Base-by-base conservation (phyloP, 2,797 vertebrate species). In the Ptychobarbus kaznakovi region DNA sequence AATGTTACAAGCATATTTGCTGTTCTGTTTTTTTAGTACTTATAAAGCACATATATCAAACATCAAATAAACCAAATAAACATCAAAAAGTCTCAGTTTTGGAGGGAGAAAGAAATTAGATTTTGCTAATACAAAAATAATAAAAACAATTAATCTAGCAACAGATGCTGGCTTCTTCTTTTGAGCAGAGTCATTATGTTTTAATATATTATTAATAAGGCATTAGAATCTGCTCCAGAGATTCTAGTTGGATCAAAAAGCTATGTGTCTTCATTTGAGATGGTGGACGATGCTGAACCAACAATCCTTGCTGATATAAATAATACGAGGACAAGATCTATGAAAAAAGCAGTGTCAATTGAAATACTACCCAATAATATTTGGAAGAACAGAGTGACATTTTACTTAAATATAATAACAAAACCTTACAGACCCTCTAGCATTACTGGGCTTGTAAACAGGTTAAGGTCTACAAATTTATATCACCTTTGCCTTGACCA, bases 401-500 rank as follows among this genome's bases (percentile, higher is more conserved):
- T 75, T 49, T 65, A 49, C 56, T 74, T 38, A 11, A 73, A 74
- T 46, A 49, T 49, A 65, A 75, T 15, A 74, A 74, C 25, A 25
- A 18, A 49, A 44, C 4, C 20, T 11, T 46, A 25, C 11, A 49
- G 5, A 28, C 28, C 58, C 13, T 75, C 1, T 15, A 53, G 72
- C 69, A 68, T 68, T 38, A 81, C 65, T 44, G 65, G 65, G 13
- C 20, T 16, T 66, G 70, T 83, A 68, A 77, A 77, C 18, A 69
- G 2, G 35, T n/a, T 11, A 42, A 32, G 61, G 46, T 40, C 72
- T 76, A 51, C 32, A 84, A 7, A 68, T 40, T 7, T 58, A 2
- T 2, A 66, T 22, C 3, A 0, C 6, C 32, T 42, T 25, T 46
- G 44, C 42, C 35, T 56, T 12, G 80, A 28, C 66, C 81, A 28